Conservation (phyloP, 2,797 vertebrate genomes). For the Varecia variegata region DNA sequence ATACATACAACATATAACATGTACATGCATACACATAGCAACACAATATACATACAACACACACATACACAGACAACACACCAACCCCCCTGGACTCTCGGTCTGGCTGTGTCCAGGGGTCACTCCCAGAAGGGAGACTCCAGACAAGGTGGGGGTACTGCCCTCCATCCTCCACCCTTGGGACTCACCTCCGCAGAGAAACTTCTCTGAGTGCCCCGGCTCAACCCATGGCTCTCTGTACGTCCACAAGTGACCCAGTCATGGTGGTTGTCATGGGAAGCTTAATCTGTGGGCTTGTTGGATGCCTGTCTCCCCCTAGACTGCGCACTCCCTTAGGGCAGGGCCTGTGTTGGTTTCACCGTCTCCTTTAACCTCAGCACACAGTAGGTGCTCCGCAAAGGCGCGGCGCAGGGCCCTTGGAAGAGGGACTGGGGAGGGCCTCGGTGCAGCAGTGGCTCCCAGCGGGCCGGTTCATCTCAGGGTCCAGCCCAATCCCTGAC, state of each 20-base stretch:
- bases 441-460: not conserved
- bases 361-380: not conserved
- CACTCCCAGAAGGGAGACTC: not conserved
- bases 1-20: not conserved
- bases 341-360: not conserved
- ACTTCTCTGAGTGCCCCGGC: not conserved
- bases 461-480: not conserved
- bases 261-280: not conserved
- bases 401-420: not conserved
- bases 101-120: not conserved
- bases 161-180: not conserved
- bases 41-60: not conserved
- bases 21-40: too few relatives aligned
- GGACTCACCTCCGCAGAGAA: not conserved
- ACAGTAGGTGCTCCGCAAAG: not conserved
- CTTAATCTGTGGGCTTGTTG: not conserved
- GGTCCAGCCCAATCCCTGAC: not conserved
- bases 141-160: too few relatives aligned
- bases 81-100: not conserved
- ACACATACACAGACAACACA: not conserved
- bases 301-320: too few relatives aligned
- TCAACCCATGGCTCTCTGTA: fast-evolving
- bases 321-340: too few relatives aligned
- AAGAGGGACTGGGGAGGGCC: not conserved
- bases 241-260: not conserved